Evolutionary conservation across 2,888 invertebrate species (phyloP).

Genomic region (Tenthredo mesomela): DNA sequence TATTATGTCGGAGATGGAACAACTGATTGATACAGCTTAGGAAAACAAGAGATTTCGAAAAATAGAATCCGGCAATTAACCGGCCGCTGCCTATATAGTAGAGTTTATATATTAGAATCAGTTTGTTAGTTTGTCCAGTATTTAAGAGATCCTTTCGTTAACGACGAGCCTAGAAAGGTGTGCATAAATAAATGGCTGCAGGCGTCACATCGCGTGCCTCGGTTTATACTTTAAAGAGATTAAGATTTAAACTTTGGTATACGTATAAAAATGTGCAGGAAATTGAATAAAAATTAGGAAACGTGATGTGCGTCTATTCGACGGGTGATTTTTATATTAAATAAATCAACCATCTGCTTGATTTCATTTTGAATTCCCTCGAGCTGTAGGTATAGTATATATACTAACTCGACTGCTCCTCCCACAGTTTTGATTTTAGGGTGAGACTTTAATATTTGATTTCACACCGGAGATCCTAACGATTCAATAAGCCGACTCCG

Average conservation of each 20-base stretch:
- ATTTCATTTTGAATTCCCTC: slow-evolving; percentile 8
- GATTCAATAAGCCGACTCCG: slow-evolving; percentile 20
- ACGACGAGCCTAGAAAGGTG: slow-evolving; percentile 27
- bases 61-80: slow-evolving; percentile 44
- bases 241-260: background rate
- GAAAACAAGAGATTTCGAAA: slow-evolving; percentile 36
- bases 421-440: slow-evolving; percentile 19
- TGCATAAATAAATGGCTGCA: slow-evolving; percentile 35
- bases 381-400: background rate
- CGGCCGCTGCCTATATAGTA: background rate
- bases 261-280: background rate
- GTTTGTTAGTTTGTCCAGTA: slow-evolving; percentile 49
- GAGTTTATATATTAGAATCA: slow-evolving; percentile 37
- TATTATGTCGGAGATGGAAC: background rate
- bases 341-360: slow-evolving; percentile 29
- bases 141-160: slow-evolving; percentile 25
- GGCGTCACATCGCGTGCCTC: background rate
- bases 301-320: background rate
- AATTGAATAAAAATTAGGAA: slow-evolving; percentile 9
- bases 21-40: slow-evolving; percentile 25
- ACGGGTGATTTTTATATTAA: slow-evolving; percentile 16
- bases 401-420: background rate
- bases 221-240: background rate
- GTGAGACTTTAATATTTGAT: slow-evolving; percentile 32
- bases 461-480: slow-evolving; percentile 1